Base-by-base conservation (phyloP, 2,888 invertebrate species). In the Nomada ruficornis region DNA sequence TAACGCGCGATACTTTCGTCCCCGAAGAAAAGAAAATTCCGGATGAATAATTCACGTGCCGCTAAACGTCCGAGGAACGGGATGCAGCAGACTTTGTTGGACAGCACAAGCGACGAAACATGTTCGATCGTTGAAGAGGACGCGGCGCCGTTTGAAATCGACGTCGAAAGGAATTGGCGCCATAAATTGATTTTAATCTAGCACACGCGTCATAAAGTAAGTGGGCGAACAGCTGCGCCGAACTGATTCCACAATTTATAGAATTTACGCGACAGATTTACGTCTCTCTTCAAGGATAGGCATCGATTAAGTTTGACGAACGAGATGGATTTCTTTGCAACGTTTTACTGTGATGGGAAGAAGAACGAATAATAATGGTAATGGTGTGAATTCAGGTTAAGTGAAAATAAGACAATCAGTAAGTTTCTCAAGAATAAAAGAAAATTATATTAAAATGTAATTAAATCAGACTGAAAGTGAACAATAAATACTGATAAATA, bases 121-220 rank as follows among this genome's bases (percentile, higher is more conserved):
- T 68, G 63, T 69, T 68, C 65, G 68, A 76, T 73, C 65, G 71
- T 72, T 52, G 63, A 60, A 20, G 62, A 7, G 47, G 42, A 57
- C 2, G 59, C 77, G 73, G 26, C 52, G 50, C 65, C 36, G 62
- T 64, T 64, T 69, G 82, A 80, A 86, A 82, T 81, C 85, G 67
- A 80, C 80, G 82, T 77, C 77, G 83, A 70, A 84, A 86, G 84
- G 88, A 90, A 90, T 89, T 85, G 82, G 80, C 86, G 85, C 85
- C 90, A 86, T 91, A 91, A 91, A 91, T 91, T 87, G 89, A 89
- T 85, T 91, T 90, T 89, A 84, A 88, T 88, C 86, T 82, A 82
- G 85, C 82, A 83, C 82, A 83, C 83, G 86, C 86, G 89, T 91
- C 91, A 90, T 89, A 88, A 86, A 77, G 83, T 85, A 87, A 87